Evolutionary conservation across 1,140 invertebrate species (phyloP).

Genomic region (Polyergus mexicanus): DNA sequence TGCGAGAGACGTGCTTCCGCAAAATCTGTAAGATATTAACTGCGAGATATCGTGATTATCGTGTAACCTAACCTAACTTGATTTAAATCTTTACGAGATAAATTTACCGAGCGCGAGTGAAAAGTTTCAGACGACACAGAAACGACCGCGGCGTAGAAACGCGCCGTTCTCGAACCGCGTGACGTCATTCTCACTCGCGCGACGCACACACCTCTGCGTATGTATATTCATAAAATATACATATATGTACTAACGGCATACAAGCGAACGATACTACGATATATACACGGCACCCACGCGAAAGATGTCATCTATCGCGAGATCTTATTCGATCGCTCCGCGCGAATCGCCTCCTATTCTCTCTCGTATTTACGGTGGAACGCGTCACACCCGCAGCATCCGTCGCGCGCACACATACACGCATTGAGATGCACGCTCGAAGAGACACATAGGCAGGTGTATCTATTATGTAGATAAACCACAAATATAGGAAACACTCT

Average conservation of each 20-base stretch:
- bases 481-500: constrained; percentile 42
- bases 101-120: neutral
- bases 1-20: too few species aligned
- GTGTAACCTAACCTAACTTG: neutral
- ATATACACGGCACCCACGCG: constrained; percentile 51
- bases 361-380: constrained; percentile 16
- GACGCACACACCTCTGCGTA: neutral
- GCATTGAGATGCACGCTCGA: neutral
- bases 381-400: constrained; percentile 34
- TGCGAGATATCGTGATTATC: constrained; percentile 1
- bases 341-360: constrained; percentile 31
- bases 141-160: constrained; percentile 25
- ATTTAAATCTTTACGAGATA: neutral
- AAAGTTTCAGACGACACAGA: constrained; percentile 15
- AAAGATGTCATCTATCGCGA: constrained; percentile 54
- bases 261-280: constrained; percentile 33
- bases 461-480: constrained; percentile 30
- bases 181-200: constrained; percentile 60
- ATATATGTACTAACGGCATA: neutral
- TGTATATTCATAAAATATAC: neutral
- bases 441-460: constrained; percentile 1
- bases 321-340: constrained; percentile 36
- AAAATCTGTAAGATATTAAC: neutral
- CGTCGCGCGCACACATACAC: constrained; percentile 1
- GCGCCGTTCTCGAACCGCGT: constrained; percentile 54